Base-by-base conservation (phyloP, 2,888 invertebrate species). In the Melanophora roralis region DNA sequence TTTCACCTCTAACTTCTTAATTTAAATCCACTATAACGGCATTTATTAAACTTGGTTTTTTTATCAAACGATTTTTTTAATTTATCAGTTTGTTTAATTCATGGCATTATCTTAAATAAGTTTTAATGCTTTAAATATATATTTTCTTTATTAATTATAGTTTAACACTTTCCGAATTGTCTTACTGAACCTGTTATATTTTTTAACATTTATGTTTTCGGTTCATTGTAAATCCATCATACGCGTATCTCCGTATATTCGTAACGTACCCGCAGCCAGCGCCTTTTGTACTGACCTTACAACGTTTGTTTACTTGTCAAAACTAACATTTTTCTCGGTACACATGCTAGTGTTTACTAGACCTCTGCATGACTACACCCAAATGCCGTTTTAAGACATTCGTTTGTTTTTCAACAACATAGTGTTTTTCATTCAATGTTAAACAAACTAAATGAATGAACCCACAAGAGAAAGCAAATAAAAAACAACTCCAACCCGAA, bases 201-300 rank as follows among this genome's bases (percentile, higher is more conserved):
- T 16, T 55, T 36, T 36, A 5, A 34, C 19, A 19, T 51, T 38
- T 51, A 8, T 16, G 3, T 12, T 43, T 60, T 57, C 38, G 27
- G 11, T 43, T 40, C 4, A 40, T 43, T 14, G 14, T 9, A 19
- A 19, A 8, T 45, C 11, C 5, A 45, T 43, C 43, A 32, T 49
- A 47, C 64, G 57, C 49, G 57, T 49, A 53, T 55, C 59, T 60
- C 78, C 69, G 74, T 69, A 49, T 49, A 34, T 60, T 64, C 11
- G 84, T 82, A 83, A 82, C 84, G 85, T 84, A 83, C 81, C 83
- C 83, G 83, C 81, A 83, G 85, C 84, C 83, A 85, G 84, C 85
- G 86, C 85, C 85, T 86, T 83, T 84, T 85, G 83, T 84, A 87
- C 86, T 86, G 84, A 86, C 83, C 78, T 82, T 73, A 79, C 55